These are phyloP conservation scores for Odocoileus virginianus DNA, from an alignment of 2,113 vertebrate genomes.

Conservation along the genomic window DNA sequence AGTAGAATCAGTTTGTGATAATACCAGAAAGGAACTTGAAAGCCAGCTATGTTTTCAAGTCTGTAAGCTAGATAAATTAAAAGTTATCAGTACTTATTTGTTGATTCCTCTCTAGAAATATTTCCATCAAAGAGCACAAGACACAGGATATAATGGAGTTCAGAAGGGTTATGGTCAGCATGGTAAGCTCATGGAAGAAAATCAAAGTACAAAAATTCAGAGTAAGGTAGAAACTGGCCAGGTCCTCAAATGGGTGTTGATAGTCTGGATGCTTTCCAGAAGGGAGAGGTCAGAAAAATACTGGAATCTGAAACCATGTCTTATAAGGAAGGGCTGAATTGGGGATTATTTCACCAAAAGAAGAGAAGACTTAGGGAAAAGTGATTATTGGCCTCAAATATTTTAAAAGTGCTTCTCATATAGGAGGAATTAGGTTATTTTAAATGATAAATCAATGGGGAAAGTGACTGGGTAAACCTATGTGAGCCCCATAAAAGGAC, in stretches of 20 bases:
- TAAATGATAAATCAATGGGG: neutral
- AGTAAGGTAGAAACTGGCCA: constrained; percentile 1
- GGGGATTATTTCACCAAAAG: neutral
- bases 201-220: constrained; percentile 24
- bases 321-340: neutral
- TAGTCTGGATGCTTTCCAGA: neutral
- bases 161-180: constrained; percentile 11
- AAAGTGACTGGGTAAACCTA: neutral
- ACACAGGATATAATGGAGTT: neutral
- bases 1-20: constrained; percentile 21
- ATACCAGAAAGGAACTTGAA: constrained; percentile 55
- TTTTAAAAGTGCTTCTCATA: neutral
- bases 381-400: neutral
- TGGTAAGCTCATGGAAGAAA: constrained; percentile 45
- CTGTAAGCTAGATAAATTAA: neutral
- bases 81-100: constrained; percentile 42
- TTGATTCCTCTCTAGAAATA: constrained; percentile 42
- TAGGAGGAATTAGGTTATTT: neutral
- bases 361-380: neutral
- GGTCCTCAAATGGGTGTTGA: neutral
- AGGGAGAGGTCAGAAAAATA: neutral
- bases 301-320: neutral
- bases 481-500: neutral
- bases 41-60: constrained; percentile 39
- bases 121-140: constrained; percentile 49